Evolutionary conservation across 37 sponge, comb jelly and placozoan species (phyloP).

Genomic region (Corticium candelabrum): DNA sequence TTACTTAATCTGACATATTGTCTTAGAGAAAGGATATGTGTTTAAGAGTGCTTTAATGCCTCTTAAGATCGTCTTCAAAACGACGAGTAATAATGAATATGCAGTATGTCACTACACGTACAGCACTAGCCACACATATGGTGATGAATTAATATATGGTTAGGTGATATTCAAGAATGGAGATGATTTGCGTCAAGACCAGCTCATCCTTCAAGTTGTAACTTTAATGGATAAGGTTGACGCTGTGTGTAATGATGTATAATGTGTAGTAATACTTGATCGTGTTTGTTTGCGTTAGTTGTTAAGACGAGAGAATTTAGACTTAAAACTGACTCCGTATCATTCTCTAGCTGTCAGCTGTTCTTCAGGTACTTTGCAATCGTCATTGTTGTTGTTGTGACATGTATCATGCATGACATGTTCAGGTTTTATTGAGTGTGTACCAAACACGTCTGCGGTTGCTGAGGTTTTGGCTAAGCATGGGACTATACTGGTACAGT

Average conservation of each 20-base stretch:
- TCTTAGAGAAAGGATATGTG: constrained; percentile 50
- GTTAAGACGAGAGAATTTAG: constrained; percentile 83
- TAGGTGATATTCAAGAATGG: constrained; percentile 91
- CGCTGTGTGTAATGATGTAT: too few species aligned
- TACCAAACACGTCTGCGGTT: constrained; percentile 58
- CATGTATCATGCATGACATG: not conserved
- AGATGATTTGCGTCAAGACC: constrained; percentile 95
- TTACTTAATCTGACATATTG: too few species aligned
- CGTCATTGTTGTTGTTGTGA: not conserved
- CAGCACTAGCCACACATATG: too few species aligned
- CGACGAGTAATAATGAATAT: constrained; percentile 44
- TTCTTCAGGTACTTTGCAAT: constrained; percentile 28
- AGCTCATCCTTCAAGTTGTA: constrained; percentile 92
- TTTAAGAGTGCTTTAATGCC: constrained; percentile 94
- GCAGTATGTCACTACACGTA: constrained; percentile 22
- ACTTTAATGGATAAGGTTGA: constrained; percentile 77
- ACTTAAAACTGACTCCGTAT: constrained; percentile 97
- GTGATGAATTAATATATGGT: too few species aligned
- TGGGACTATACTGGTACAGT: constrained; percentile 65
- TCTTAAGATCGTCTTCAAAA: constrained; percentile 61
- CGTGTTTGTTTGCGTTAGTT: constrained; percentile 8
- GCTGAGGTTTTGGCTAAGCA: constrained; percentile 68
- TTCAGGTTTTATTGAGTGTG: constrained; percentile 74
- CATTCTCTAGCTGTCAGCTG: constrained; percentile 77
- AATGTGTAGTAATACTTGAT: not conserved